These are phyloP conservation scores for Trachymyrmex cornetzi DNA, from an alignment of 1,140 invertebrate genomes.

Conservation along the genomic window DNA sequence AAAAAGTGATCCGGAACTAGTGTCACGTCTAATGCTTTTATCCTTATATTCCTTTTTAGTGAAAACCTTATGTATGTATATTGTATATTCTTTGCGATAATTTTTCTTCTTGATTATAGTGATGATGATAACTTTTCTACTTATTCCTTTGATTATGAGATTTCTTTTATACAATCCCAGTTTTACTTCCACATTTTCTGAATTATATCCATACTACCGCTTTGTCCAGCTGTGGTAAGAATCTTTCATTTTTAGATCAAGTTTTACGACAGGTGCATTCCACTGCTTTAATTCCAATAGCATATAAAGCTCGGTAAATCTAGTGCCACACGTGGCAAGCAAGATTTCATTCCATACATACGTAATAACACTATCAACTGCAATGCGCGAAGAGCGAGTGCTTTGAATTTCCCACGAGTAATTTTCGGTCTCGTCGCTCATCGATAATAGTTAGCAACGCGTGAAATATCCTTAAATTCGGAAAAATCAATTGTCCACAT, in stretches of 20 bases:
- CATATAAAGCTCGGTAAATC: constrained; percentile 31
- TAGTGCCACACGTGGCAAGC: background rate
- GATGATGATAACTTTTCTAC: background rate
- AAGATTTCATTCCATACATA: constrained; percentile 36
- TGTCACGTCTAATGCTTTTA: too few relatives aligned
- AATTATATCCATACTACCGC: background rate
- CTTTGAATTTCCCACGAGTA: constrained; percentile 45
- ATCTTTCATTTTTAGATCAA: background rate
- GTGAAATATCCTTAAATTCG: background rate
- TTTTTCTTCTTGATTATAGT: background rate
- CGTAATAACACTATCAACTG: constrained; percentile 47
- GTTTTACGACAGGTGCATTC: background rate
- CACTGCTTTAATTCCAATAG: constrained; percentile 34
- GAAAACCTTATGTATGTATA: background rate
- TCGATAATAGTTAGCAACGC: background rate
- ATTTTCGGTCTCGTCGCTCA: constrained; percentile 9
- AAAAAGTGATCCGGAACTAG: too few relatives aligned
- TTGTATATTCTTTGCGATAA: background rate
- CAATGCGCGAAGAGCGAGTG: background rate
- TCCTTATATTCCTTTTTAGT: background rate
- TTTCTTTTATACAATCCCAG: background rate
- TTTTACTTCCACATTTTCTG: background rate
- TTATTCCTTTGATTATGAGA: background rate
- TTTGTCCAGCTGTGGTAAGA: background rate
- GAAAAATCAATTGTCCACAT: background rate